phyloP scores from a whole-genome alignment of 2,113 vertebrate species.

The Conger conger region DNA sequence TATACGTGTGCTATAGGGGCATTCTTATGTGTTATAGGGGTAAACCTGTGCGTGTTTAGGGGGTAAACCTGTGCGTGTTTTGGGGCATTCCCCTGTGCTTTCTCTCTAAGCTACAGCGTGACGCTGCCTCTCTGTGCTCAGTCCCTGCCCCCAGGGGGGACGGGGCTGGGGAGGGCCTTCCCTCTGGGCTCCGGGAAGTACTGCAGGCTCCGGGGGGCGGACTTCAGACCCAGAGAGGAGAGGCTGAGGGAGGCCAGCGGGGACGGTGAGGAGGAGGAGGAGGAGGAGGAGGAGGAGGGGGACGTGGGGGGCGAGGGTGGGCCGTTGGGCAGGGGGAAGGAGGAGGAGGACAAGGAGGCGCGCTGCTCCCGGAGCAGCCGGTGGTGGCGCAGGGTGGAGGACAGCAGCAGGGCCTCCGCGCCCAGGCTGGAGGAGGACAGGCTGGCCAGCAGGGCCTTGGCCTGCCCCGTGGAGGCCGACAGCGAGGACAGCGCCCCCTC shows the following conservation, averaged over 20 bases:
- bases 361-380: conserved; percentile 64
- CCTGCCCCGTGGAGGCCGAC: conserved; percentile 61
- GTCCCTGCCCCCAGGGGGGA: conserved; percentile 21
- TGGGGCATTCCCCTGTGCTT: too few relatives aligned
- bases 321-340: conserved; percentile 17
- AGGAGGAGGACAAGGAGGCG: conserved; percentile 48
- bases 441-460: conserved; percentile 65
- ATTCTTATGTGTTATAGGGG: too few relatives aligned
- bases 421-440: conserved; percentile 63
- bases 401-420: conserved; percentile 66
- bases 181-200: conserved; percentile 55
- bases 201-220: conserved; percentile 55
- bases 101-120: neutral
- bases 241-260: conserved; percentile 38
- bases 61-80: neutral
- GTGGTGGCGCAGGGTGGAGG: conserved; percentile 62
- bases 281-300: neutral
- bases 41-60: too few relatives aligned
- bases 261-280: conserved; percentile 40
- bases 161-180: conserved; percentile 33
- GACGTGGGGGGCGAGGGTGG: conserved; percentile 40
- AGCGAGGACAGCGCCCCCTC: conserved; percentile 54
- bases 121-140: conserved; percentile 25
- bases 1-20: too few relatives aligned
- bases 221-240: conserved; percentile 54